phyloP scores from a whole-genome alignment of 2,797 vertebrate species.

The Hafferia zeledoni region DNA sequence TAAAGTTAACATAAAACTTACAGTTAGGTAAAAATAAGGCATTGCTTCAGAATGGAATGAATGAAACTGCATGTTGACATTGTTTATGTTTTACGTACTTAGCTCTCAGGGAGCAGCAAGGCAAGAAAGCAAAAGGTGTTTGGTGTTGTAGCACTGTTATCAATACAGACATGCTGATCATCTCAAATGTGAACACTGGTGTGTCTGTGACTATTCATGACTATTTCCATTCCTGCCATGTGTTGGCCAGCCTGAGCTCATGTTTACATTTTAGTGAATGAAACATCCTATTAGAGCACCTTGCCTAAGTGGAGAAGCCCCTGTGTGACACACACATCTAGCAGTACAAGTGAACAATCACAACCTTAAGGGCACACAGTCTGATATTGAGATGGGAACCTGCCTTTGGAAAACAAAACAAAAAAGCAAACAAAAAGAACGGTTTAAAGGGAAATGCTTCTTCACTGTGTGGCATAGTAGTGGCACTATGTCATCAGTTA shows the following conservation, averaged over 20 bases:
- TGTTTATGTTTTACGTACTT: background rate
- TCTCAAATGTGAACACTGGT: background rate
- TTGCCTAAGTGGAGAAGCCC: background rate
- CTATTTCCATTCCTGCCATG: accelerated
- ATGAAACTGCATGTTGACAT: background rate
- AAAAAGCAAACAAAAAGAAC: background rate
- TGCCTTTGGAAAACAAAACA: background rate
- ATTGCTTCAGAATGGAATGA: background rate
- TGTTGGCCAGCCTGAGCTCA: background rate
- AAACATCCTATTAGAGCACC: background rate
- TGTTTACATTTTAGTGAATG: background rate
- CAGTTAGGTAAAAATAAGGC: background rate
- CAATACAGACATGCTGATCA: background rate
- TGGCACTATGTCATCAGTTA: background rate
- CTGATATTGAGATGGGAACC: background rate
- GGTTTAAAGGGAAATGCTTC: background rate
- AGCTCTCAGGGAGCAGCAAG: background rate
- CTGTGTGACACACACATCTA: background rate
- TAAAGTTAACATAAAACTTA: background rate
- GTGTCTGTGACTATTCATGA: background rate
- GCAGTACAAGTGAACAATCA: background rate
- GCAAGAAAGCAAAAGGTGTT: background rate
- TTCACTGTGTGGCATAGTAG: background rate
- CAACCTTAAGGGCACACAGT: background rate
- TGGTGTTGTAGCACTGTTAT: background rate